Base-by-base conservation (phyloP, 1,140 invertebrate species). In the Achroia grisella region DNA sequence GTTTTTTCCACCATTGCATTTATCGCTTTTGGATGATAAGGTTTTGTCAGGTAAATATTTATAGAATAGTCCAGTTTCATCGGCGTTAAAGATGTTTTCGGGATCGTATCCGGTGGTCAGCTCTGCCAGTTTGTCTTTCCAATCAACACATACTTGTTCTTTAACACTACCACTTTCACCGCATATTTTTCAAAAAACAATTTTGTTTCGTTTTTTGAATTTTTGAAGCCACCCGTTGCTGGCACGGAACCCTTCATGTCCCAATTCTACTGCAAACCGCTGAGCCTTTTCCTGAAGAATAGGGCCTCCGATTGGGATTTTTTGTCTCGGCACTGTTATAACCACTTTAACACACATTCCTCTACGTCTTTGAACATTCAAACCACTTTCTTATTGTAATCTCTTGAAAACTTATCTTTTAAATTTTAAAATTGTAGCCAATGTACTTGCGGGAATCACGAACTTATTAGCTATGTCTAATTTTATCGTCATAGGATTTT, bases 11-110 rank as follows among this genome's bases (percentile, higher is more conserved):
- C 79, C 69, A 45, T 61, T 45, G 58, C 71, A 86, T 45, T 53
- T 55, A 43, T 85, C 57, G 36, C 50, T 51, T 67, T 86, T 85
- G 33, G 75, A 76, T 28, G 51, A 52, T 17, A 79, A 52, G 6
- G 80, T 82, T 66, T 74, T 69, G 36, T 85, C 68, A 29, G 85
- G 78, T 41, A 86, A 46, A 43, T 67, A 71, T 53, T 78, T 75
- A 53, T 37, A 66, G 87, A 76, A n/a, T n/a, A 88, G 58, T 8
- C 74, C 77, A 27, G 75, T 87, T 65, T 88, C 83, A 59, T 88
- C 81, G 10, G 70, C 68, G 57, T 87, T 88, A 63, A 71, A 88
- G 39, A 87, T 65, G 52, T 87, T 63, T 34, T 77, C 52, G 40
- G 66, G 55, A 23, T 58, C 42, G 57, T 86, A 87, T 39, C 39